Evolutionary conservation across 2,113 vertebrate genomes (phyloP).

Genomic region (Cyphomyrus plagiostoma): DNA sequence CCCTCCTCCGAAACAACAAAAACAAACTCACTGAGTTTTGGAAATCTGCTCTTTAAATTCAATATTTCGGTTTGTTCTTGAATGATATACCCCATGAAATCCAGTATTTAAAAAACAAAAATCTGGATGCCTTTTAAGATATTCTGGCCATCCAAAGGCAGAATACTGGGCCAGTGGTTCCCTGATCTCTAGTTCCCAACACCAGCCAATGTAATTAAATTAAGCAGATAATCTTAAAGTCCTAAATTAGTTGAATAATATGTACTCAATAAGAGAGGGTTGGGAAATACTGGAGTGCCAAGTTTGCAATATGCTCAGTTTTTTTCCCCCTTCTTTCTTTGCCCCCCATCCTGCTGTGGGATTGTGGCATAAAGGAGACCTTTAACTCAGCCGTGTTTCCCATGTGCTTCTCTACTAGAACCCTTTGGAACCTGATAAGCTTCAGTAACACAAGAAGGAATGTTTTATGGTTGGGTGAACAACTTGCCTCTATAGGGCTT

Average conservation of each 20-base stretch:
- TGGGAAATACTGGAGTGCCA: not conserved
- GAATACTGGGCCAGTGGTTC: not conserved
- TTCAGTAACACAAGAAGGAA: slow-evolving; percentile 51
- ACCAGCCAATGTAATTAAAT: not conserved
- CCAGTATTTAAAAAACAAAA: not conserved
- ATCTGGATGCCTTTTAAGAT: not conserved
- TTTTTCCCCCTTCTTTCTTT: not conserved
- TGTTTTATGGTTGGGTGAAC: slow-evolving; percentile 27
- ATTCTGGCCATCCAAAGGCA: not conserved
- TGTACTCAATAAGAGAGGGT: not conserved
- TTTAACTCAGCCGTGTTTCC: slow-evolving; percentile 41
- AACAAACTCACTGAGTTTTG: not conserved
- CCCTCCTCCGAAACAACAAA: not conserved
- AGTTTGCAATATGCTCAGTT: not conserved
- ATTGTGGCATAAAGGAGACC: not conserved
- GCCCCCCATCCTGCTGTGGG: no score
- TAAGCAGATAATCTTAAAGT: not conserved
- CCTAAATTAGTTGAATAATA: not conserved
- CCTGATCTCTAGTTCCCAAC: not conserved
- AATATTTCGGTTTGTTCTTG: not conserved
- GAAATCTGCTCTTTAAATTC: not conserved
- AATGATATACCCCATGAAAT: not conserved
- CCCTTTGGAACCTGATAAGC: slow-evolving; percentile 45
- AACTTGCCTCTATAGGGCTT: not conserved
- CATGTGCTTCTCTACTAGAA: slow-evolving; percentile 37